A percentile compares a stretch with the other conserved stretches of the same genome.
These are phyloP conservation scores for Corythornis madagascariensis DNA, from an alignment of 2,113 vertebrate species.

Conservation along the genomic window DNA sequence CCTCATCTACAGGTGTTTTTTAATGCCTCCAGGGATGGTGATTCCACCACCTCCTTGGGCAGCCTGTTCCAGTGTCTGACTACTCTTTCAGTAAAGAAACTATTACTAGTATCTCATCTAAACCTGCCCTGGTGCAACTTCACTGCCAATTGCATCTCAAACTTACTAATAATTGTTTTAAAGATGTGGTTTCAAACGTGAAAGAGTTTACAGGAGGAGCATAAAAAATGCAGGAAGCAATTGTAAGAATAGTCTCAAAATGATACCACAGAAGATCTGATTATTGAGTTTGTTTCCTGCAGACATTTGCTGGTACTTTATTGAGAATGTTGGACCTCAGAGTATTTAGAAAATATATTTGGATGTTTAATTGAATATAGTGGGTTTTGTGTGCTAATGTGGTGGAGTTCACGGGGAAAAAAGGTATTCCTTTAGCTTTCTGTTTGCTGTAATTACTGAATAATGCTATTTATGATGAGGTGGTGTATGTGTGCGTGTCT, in stretches of 20 bases:
- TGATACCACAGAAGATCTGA: neutral
- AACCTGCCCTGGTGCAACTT: no score
- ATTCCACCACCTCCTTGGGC: no score
- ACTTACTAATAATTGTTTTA: neutral
- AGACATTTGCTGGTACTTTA: neutral
- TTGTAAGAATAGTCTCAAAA: neutral
- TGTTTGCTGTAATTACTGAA: constrained; percentile 8
- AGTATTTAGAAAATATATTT: neutral
- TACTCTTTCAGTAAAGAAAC: no score
- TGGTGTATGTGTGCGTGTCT: neutral
- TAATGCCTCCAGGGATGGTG: no score
- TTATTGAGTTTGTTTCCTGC: neutral
- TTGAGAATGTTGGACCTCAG: neutral
- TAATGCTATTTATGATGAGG: neutral
- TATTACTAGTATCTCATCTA: no score
- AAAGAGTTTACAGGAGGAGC: neutral
- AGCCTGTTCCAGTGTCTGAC: no score
- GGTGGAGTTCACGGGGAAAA: neutral
- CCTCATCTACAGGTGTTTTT: no score
- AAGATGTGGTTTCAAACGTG: neutral
- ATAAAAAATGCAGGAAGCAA: neutral
- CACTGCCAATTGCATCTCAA: neutral
- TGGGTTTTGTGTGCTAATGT: neutral
- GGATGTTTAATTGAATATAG: neutral
- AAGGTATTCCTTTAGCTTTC: neutral